phyloP scores from a whole-genome alignment of 2,797 vertebrate genomes.

The Ptychobarbus kaznakovi region DNA sequence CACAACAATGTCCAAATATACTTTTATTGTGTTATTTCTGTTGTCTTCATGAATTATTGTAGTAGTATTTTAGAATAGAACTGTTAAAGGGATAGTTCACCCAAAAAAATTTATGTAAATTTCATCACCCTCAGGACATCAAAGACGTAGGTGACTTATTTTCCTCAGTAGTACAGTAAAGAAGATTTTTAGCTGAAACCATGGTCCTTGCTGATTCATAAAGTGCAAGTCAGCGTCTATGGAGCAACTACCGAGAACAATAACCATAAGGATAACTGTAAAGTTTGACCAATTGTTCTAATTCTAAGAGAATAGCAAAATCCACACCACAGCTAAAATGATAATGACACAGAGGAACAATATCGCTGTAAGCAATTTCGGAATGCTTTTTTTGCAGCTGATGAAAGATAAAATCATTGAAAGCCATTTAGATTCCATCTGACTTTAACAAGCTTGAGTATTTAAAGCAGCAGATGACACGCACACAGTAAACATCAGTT shows the following conservation, averaged over 20 bases:
- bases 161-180: not conserved
- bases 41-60: not conserved
- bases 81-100: not conserved
- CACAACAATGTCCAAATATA: not conserved
- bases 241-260: not conserved
- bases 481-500: not conserved
- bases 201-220: not conserved
- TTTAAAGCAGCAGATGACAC: not conserved
- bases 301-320: not conserved
- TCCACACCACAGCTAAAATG: not conserved
- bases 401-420: not conserved
- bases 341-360: not conserved
- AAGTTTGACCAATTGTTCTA: not conserved
- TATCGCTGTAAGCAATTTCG: not conserved
- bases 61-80: not conserved
- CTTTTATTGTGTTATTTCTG: conserved; percentile 5
- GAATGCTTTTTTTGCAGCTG: not conserved
- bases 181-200: not conserved
- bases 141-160: not conserved
- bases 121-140: not conserved
- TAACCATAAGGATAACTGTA: not conserved
- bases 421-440: not conserved
- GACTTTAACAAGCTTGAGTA: not conserved
- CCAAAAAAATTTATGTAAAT: not conserved
- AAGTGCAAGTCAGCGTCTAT: not conserved